Conservation (phyloP, 2,797 vertebrate genomes). For the Liparis tanakae region DNA sequence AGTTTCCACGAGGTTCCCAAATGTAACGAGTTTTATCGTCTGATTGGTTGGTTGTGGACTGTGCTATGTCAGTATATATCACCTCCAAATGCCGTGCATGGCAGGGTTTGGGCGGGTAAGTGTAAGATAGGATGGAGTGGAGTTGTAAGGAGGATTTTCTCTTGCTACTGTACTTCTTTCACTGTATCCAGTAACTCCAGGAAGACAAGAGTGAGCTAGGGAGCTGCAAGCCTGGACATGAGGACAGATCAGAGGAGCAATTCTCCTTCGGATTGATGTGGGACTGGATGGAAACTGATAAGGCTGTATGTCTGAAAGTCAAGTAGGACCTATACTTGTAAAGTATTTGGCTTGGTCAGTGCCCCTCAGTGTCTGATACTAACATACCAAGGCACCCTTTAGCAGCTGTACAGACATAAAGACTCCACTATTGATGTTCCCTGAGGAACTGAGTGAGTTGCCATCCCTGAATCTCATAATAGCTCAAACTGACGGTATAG, state of each 20-base stretch:
- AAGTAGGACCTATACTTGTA: background rate
- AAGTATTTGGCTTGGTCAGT: background rate
- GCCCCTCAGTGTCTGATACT: background rate
- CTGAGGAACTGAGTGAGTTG: background rate
- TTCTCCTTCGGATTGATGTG: background rate
- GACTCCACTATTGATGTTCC: background rate
- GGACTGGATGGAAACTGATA: conserved; percentile 16
- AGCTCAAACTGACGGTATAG: background rate
- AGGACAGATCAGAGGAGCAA: background rate
- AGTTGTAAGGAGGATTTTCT: conserved; percentile 45
- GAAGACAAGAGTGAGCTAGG: conserved; percentile 12
- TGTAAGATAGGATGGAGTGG: conserved; percentile 39
- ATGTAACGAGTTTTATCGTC: conserved; percentile 59
- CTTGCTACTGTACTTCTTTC: conserved; percentile 31
- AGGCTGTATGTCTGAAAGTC: conserved; percentile 1
- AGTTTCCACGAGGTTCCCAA: conserved; percentile 46
- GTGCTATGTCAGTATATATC: conserved; percentile 55
- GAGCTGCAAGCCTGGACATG: conserved; percentile 19
- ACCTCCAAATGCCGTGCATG: conserved; percentile 60
- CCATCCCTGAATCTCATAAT: background rate
- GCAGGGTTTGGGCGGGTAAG: conserved; percentile 54
- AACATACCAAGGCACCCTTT: background rate
- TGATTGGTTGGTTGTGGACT: conserved; percentile 65
- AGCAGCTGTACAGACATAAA: background rate
- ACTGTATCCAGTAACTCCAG: conserved; percentile 30